These are phyloP conservation scores for Jordanella pulchra DNA, from an alignment of 2,797 vertebrate genomes.

Conservation along the genomic window DNA sequence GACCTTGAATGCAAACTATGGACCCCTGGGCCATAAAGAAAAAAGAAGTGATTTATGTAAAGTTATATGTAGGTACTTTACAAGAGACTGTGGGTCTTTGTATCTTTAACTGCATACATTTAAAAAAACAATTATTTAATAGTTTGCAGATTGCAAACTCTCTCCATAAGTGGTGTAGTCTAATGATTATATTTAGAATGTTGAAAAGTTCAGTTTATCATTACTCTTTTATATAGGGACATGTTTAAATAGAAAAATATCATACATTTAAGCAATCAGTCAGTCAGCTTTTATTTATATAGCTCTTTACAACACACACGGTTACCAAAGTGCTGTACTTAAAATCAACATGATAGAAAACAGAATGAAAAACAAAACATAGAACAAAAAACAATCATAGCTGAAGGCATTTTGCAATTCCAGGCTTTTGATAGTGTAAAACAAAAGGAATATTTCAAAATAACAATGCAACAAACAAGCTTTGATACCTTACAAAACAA, in stretches of 20 bases:
- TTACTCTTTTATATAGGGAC: neutral
- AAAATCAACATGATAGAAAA: no score
- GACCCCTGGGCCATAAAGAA: slow-evolving; percentile 49
- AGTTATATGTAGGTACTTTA: slow-evolving; percentile 60
- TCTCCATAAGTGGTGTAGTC: slow-evolving; percentile 20
- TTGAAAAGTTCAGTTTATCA: neutral
- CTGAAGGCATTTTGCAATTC: neutral
- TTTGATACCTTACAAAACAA: no score
- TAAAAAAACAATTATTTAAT: slow-evolving; percentile 40
- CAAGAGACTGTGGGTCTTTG: slow-evolving; percentile 48
- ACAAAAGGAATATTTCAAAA: neutral
- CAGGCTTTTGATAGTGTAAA: neutral
- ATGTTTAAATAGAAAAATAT: no score
- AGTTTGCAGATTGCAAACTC: slow-evolving; percentile 8
- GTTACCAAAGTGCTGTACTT: no score
- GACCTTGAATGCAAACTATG: slow-evolving; percentile 74
- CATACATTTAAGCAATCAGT: neutral
- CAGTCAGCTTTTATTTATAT: no score
- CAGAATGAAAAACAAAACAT: no score
- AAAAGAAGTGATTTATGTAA: slow-evolving; percentile 35
- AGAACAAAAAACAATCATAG: neutral
- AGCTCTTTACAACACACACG: no score
- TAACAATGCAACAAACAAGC: neutral
- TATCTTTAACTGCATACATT: slow-evolving; percentile 28
- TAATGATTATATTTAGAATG: slow-evolving; percentile 24